A percentile compares a stretch with the other conserved stretches of the same genome.
Evolutionary conservation across 2,797 vertebrate species (phyloP).

Genomic region (Poecile montanus): DNA sequence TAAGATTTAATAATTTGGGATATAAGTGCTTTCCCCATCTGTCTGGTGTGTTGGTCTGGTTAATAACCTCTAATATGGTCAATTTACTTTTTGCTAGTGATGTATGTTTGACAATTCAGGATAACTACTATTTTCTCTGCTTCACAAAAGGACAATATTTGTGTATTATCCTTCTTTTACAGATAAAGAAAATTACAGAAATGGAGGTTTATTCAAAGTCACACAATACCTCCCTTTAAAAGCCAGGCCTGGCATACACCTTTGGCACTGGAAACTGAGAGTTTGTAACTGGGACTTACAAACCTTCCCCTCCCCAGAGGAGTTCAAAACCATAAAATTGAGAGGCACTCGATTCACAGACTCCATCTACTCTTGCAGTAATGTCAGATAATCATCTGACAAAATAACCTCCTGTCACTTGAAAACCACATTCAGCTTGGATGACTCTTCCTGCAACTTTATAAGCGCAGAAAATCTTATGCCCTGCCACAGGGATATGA

Average conservation of each 20-base stretch:
- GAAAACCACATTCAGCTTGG: not conserved
- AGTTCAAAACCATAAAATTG: not conserved
- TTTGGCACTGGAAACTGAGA: not conserved
- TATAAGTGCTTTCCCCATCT: not conserved
- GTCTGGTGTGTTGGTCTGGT: not conserved
- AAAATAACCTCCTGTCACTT: not conserved
- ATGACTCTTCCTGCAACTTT: not conserved
- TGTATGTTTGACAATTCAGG: not conserved
- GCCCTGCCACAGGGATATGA: not conserved
- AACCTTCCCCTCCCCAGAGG: not conserved
- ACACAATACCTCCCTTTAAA: not conserved
- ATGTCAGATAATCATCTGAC: not conserved
- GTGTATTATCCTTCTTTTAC: not conserved
- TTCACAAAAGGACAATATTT: not conserved
- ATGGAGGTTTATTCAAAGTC: not conserved
- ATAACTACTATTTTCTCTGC: not conserved
- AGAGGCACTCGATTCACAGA: accelerated
- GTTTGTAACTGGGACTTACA: not conserved
- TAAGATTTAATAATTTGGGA: not conserved
- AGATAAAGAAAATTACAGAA: not conserved
- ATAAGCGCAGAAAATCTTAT: not conserved
- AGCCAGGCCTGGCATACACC: not conserved
- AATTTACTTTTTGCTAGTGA: not conserved
- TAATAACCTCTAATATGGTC: not conserved
- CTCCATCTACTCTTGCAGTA: not conserved